Base-by-base conservation (phyloP, 2,797 vertebrate species). In the Huso huso region DNA sequence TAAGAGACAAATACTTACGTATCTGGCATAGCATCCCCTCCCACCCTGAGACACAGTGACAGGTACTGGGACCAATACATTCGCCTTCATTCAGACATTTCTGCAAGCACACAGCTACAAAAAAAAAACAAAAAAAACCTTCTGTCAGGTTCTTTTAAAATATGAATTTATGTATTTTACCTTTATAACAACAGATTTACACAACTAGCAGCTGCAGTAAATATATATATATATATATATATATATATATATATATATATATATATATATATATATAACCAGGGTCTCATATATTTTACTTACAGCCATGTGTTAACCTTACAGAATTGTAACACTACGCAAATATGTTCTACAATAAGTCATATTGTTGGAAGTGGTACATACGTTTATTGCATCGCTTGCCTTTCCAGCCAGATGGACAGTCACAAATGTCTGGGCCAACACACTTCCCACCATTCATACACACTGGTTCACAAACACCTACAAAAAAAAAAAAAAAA, bases 401-500 rank as follows among this genome's bases (percentile, higher is more conserved):
- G 66, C 84, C 83, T 64, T 81, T 82, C 87, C 87, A 91, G 0
- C 87, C 87, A 7, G 86, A 89, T 0, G 84, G 84, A 72, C 90
- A 93, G 75, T 92, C 87, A 0, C 91, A 93, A 66, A 88, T 69
- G 0, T 86, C 81, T 6, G 90, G 89, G 3, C 67, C 75, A 0
- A 89, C 75, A 0, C 91, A 93, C 66, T 82, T 83, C 10, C 90
- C 90, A 10, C 86, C 79, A 0, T 93, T 93, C 87, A 91, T 77
- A 59, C 91, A 93, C 69, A 11, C 61, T 61, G 91, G 87, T 49
- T 91, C 81, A 57, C 92, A 94, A 69, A 93, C 82, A 80, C 91
- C 93, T 94, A 83, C 64, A 73, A 67, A 70, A 37, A 4, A 73
- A 4, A 70, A 8, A 48, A 2, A 63, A 15, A 60, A 58, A 1